Conservation (phyloP, 1,140 invertebrate species). For the Dysdera silvatica region DNA sequence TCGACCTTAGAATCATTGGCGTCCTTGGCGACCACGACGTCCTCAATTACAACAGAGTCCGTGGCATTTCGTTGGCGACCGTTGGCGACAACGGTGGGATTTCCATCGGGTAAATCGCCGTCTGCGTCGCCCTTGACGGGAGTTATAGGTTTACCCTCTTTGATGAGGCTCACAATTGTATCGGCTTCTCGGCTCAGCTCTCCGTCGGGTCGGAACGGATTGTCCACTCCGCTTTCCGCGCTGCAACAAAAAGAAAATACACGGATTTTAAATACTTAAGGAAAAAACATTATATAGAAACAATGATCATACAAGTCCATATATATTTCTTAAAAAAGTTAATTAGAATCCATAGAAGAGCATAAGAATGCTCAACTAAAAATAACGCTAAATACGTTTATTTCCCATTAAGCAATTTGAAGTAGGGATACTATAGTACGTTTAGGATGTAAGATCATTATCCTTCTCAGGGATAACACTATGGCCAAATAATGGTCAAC, state of each 20-base stretch:
- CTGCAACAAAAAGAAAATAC: constrained; percentile 56
- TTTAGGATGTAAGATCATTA: too few relatives aligned
- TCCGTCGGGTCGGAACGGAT: constrained; percentile 91
- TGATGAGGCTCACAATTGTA: constrained; percentile 88
- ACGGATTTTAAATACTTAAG: not conserved
- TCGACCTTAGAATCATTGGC: too few relatives aligned
- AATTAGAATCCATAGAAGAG: not conserved
- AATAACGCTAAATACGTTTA: too few relatives aligned
- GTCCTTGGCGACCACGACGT: not conserved
- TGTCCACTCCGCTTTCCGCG: constrained; percentile 90
- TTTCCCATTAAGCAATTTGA: too few relatives aligned
- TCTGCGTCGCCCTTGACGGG: constrained; percentile 42
- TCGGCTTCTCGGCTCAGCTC: constrained; percentile 89
- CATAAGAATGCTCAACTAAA: not conserved
- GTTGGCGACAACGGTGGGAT: not conserved
- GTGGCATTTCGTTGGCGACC: not conserved
- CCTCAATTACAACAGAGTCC: not conserved
- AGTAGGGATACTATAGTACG: too few relatives aligned
- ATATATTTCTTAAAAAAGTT: not conserved
- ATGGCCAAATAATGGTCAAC: too few relatives aligned
- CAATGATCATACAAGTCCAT: not conserved
- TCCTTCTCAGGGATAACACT: too few relatives aligned
- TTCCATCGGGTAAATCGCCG: constrained; percentile 35
- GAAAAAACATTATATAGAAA: not conserved
- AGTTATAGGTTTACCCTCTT: constrained; percentile 73